Evolutionary conservation across 2,888 invertebrate species (phyloP).

Genomic region (Nemotelus nigrinus): DNA sequence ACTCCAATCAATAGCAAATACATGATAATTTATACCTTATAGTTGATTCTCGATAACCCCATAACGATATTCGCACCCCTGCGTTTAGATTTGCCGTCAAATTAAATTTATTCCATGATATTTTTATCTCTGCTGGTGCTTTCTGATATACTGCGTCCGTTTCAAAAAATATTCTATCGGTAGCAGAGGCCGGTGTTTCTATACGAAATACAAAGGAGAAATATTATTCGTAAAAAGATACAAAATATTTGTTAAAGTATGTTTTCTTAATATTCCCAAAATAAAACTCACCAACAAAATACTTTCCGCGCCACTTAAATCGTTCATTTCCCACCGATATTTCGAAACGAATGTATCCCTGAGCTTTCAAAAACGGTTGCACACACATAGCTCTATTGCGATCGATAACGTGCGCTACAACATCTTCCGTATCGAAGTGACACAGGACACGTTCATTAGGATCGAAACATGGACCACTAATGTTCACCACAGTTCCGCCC

Average conservation of each 20-base stretch:
- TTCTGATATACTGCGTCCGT: constrained; percentile 78
- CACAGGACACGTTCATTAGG: constrained; percentile 80
- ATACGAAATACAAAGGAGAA: constrained; percentile 45
- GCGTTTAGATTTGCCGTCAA: constrained; percentile 83
- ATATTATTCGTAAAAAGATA: background rate
- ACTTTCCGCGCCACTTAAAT: constrained; percentile 90
- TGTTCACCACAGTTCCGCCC: constrained; percentile 95
- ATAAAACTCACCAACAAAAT: constrained; percentile 81
- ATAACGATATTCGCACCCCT: constrained; percentile 82
- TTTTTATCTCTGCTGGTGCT: constrained; percentile 77
- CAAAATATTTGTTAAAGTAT: too few relatives aligned
- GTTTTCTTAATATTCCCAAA: too few relatives aligned
- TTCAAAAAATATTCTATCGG: constrained; percentile 85
- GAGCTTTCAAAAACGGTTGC: constrained; percentile 85
- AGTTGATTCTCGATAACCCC: constrained; percentile 89
- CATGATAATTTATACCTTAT: constrained; percentile 64
- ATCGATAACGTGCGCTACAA: constrained; percentile 80
- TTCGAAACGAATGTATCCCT: constrained; percentile 88
- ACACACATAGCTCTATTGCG: constrained; percentile 88
- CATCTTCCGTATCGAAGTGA: constrained; percentile 84
- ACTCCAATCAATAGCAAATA: too few relatives aligned
- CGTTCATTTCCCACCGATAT: constrained; percentile 84
- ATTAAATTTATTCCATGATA: constrained; percentile 87
- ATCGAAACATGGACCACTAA: constrained; percentile 94
- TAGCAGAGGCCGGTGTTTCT: constrained; percentile 90